Base-by-base conservation (phyloP, 2,797 vertebrate genomes). In the Delichon dasypus region DNA sequence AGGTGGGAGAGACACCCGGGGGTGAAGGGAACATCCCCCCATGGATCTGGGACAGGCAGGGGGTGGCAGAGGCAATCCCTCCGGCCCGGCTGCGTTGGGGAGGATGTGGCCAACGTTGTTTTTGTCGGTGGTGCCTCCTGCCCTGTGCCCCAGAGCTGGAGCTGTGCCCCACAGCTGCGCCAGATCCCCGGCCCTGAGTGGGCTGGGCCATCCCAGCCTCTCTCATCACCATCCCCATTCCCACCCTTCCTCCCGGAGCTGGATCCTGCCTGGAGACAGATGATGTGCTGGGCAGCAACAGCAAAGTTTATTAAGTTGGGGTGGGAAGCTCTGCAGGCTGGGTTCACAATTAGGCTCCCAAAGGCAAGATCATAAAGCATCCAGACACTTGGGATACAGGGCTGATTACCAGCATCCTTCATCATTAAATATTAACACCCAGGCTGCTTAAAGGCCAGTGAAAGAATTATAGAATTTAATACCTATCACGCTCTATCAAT, bases 391-490 rank as follows among this genome's bases (percentile, higher is more conserved):
- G 97, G 97, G 97, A 97, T 97, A 95, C 86, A 53, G 92, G 94
- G 91, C 95, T 97, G 97, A 97, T 97, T 97, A 97, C 97, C 95
- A 97, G 95, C 97, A 97, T 97, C 96, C 94, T 97, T 97, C 97
- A 97, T 97, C 97, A 97, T 97, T 97, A 97, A 97, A 97, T 97
- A 97, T 97, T 97, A 97, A 97, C 96, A 96, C 91, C 91, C 74
- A 96, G 94, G 94, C 96, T 97, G 96, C 96, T 97, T 97, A 97
- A 96, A 97, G 96, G 96, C 96, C 95, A 96, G 94, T 94, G 96
- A 95, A 97, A 97, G 97, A 97, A 97, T 97, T 97, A 97, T 97
- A 97, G 97, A 97, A 97, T 97, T 97, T 97, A 97, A 97, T 97
- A 97, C 97, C 96, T 92, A 94, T 94, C 84, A 93, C 16, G 65